Conservation (phyloP, 2,888 invertebrate species). For the Cantharis rustica region DNA sequence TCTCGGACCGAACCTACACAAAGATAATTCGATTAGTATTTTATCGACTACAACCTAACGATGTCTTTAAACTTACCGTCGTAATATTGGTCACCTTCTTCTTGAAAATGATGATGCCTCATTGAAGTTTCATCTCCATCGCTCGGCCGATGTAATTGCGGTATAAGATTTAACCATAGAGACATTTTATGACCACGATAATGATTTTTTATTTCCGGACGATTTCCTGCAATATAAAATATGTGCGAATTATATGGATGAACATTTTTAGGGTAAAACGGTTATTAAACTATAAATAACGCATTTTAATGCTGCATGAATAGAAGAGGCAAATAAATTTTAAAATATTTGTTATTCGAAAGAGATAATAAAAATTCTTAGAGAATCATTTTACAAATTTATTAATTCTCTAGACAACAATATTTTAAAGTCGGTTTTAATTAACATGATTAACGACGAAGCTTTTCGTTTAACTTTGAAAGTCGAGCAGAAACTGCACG, state of each 20-base stretch:
- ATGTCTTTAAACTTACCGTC: constrained; percentile 63
- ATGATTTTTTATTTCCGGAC: constrained; percentile 83
- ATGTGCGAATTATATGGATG: background rate
- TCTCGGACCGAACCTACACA: constrained; percentile 73
- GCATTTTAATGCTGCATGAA: background rate
- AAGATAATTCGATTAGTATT: constrained; percentile 1
- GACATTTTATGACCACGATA: constrained; percentile 94
- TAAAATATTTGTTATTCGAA: constrained; percentile 4
- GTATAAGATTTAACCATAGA: constrained; percentile 88
- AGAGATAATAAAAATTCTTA: constrained; percentile 13
- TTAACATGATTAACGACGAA: constrained; percentile 36
- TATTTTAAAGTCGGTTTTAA: constrained; percentile 38
- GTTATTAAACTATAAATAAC: background rate
- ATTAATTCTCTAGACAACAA: constrained; percentile 35
- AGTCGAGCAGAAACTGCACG: constrained; percentile 18
- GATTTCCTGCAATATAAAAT: constrained; percentile 60
- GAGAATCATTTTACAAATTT: constrained; percentile 34
- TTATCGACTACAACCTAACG: background rate
- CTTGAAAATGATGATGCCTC: constrained; percentile 86
- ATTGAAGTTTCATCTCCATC: constrained; percentile 80
- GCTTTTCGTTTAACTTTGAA: constrained; percentile 26
- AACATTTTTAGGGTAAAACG: background rate
- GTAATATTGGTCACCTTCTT: constrained; percentile 77
- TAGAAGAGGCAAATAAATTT: constrained; percentile 12
- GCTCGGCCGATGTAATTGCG: constrained; percentile 86